Evolutionary conservation across 2,888 invertebrate species (phyloP), one percentile per base, ranked within the genome.

Genomic region (Eupithecia subfuscata): DNA sequence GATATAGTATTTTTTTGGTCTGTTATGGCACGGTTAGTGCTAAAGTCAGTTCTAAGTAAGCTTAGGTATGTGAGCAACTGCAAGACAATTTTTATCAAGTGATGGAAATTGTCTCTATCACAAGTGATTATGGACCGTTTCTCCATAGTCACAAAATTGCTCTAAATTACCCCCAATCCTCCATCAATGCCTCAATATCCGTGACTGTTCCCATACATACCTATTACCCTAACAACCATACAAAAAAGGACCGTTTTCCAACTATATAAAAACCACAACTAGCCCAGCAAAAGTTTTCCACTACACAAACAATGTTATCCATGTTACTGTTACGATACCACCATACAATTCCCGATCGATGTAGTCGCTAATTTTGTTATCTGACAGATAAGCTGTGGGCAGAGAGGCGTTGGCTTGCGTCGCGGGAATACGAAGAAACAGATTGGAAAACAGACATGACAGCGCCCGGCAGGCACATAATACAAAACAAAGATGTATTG

Each of bases 331-430:
- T 79, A 76, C 77, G 81, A 81, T 80, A 82, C 76, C 79, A 74
- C 80, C 70, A 73, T 76, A 77, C 77, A 77, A 82, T 71, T 79
- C 75, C 82, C 84, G 92, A 93, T 93, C 93, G 92, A 92, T 93
- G 90, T 87, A 83, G 86, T 86, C 86, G 86, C 86, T 92, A 92
- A 92, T 90, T 88, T 90, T 79, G 91, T 94, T 94, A 94, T 94
- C 94, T 88, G 78, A 71, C 87, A 93, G 94, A 94, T 94, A 94
- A 94, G 90, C 89, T 84, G 88, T 90, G 93, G 92, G 86, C 87
- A 86, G 89, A 88, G 81, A 85, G 88, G 82, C 86, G 85, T 76
- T 85, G 85, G 83, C 85, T 84, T 84, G 82, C 86, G 84, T 86
- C 87, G 82, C 86, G 90, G 90, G 87, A 88, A 77, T 85, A 83